These are phyloP conservation scores for Psettodes erumei DNA, from an alignment of 2,113 vertebrate species.

Conservation along the genomic window DNA sequence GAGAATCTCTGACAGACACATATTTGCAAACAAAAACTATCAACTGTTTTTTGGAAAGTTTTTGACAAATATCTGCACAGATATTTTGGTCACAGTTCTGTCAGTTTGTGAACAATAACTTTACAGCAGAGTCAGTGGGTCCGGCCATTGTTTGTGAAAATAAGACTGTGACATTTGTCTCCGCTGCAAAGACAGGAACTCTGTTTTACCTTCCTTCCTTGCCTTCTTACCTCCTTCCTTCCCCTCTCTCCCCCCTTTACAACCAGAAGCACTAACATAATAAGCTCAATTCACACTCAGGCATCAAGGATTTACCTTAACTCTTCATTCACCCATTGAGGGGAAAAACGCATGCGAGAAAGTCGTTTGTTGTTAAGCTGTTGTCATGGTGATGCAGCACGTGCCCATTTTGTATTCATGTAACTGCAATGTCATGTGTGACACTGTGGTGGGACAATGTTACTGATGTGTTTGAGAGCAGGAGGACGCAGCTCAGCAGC, in stretches of 20 bases:
- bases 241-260: constrained; percentile 28
- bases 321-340: constrained; percentile 37
- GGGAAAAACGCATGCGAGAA: constrained; percentile 7
- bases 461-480: constrained; percentile 40
- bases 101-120: constrained; percentile 35
- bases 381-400: constrained; percentile 19
- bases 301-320: constrained; percentile 69
- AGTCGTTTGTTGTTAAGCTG: constrained; percentile 10
- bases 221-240: background rate
- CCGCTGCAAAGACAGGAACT: constrained; percentile 49
- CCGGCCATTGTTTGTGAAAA: constrained; percentile 60
- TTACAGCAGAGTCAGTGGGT: constrained; percentile 39
- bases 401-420: constrained; percentile 19
- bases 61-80: constrained; percentile 37
- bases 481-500: constrained; percentile 6
- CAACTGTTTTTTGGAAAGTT: constrained; percentile 20
- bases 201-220: constrained; percentile 38
- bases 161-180: constrained; percentile 60
- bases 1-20: constrained; percentile 33
- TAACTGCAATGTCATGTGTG: constrained; percentile 38
- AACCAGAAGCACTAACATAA: constrained; percentile 75
- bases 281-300: constrained; percentile 77
- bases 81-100: constrained; percentile 41
- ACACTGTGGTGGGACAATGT: constrained; percentile 16
- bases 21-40: background rate